A percentile compares a stretch with the other conserved stretches of the same genome.
Conservation (phyloP, 2,888 invertebrate genomes). For the Dasysyrphus albostriatus region DNA sequence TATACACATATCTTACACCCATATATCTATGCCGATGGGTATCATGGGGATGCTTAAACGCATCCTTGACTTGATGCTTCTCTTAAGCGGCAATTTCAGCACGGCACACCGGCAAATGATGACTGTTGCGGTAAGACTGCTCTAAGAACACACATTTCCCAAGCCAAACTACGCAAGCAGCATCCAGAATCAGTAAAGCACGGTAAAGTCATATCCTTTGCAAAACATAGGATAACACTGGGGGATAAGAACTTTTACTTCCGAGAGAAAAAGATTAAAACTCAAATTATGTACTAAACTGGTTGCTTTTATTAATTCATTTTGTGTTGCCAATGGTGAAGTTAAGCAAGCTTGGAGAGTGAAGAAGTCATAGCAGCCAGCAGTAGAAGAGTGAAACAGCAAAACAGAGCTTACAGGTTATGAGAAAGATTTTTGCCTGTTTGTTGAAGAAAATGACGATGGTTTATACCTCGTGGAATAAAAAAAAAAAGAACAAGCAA, state of each 20-base stretch:
- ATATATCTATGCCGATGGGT: not conserved
- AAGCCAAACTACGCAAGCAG: conserved; percentile 8
- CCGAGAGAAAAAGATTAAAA: conserved; percentile 72
- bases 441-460: not conserved
- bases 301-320: conserved; percentile 72
- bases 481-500: not conserved
- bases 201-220: conserved; percentile 25
- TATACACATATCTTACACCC: not conserved
- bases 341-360: not conserved
- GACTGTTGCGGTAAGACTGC: conserved; percentile 31
- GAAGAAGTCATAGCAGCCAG: no score
- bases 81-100: conserved; percentile 53
- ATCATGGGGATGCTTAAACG: conserved; percentile 60
- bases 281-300: conserved; percentile 74
- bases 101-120: conserved; percentile 17
- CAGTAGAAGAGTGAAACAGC: no score
- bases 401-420: not conserved
- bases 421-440: conserved; percentile 4
- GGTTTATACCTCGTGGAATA: not conserved
- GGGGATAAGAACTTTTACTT: conserved; percentile 63
- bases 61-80: conserved; percentile 56
- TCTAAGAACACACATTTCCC: conserved; percentile 35
- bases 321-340: conserved; percentile 49
- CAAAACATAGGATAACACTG: conserved; percentile 42
- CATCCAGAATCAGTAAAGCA: not conserved